Evolutionary conservation across 2,888 invertebrate genomes (phyloP).

Genomic region (Melieria picta): DNA sequence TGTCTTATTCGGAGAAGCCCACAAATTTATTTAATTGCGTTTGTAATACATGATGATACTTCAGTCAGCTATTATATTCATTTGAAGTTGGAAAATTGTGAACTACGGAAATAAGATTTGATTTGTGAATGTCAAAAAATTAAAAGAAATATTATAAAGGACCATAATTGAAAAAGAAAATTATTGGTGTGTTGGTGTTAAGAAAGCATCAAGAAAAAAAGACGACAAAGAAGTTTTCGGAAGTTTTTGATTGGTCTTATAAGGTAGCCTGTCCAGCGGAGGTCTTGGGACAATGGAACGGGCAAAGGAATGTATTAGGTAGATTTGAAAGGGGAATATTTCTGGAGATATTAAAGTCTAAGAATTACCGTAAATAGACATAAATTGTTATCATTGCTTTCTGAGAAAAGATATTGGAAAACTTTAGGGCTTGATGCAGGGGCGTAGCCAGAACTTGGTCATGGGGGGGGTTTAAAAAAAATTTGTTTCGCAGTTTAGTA

Average conservation of each 20-base stretch:
- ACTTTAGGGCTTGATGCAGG: too few relatives aligned
- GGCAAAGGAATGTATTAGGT: slow-evolving; percentile 26
- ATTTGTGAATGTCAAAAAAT: background rate
- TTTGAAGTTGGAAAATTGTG: slow-evolving; percentile 8
- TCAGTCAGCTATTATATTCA: slow-evolving; percentile 2
- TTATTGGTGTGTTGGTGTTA: background rate
- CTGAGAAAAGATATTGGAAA: too few relatives aligned
- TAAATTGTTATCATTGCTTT: too few relatives aligned
- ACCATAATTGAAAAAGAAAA: background rate
- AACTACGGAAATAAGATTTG: background rate
- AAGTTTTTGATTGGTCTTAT: background rate
- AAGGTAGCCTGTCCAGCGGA: slow-evolving; percentile 20
- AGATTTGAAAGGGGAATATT: slow-evolving; percentile 27
- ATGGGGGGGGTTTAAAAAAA: too few relatives aligned
- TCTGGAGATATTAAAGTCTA: slow-evolving; percentile 10
- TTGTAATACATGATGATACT: background rate
- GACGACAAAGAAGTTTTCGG: background rate
- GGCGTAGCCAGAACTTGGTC: too few relatives aligned
- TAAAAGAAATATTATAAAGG: slow-evolving; percentile 12
- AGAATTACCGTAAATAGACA: too few relatives aligned
- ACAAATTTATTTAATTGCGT: background rate
- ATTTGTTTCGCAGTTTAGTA: too few relatives aligned
- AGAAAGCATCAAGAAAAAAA: background rate
- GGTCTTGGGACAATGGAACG: slow-evolving; percentile 12
- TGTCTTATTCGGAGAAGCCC: background rate